Conservation (phyloP, 2,888 invertebrate genomes). For the Sthenelais limicola region DNA sequence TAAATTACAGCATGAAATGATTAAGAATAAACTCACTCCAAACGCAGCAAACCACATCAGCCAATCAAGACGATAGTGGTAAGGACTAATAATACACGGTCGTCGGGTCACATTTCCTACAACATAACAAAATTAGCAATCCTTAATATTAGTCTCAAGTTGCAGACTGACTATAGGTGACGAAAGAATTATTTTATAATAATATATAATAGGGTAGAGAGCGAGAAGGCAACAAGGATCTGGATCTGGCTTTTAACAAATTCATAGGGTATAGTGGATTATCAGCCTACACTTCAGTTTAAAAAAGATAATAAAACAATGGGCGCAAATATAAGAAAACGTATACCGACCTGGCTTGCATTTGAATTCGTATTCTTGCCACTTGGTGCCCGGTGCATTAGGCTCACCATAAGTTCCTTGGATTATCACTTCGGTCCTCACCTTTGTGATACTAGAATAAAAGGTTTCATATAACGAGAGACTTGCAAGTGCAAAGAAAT, state of each 20-base stretch:
- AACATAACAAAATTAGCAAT: background rate
- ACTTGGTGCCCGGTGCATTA: constrained; percentile 58
- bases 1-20: too few relatives aligned
- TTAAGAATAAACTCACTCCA: constrained; percentile 65
- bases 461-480: too few relatives aligned
- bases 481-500: too few relatives aligned
- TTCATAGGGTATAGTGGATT: too few relatives aligned
- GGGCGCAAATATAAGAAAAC: background rate
- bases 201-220: too few relatives aligned
- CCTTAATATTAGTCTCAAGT: too few relatives aligned
- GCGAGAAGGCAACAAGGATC: too few relatives aligned
- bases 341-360: constrained; percentile 72
- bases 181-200: too few relatives aligned
- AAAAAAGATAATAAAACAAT: background rate
- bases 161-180: too few relatives aligned
- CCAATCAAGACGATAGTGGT: constrained; percentile 74
- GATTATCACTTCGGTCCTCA: constrained; percentile 72
- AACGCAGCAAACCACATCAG: constrained; percentile 74
- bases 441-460: constrained; percentile 69
- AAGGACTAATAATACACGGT: constrained; percentile 73
- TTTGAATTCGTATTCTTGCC: constrained; percentile 73
- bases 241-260: too few relatives aligned
- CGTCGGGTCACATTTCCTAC: constrained; percentile 63
- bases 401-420: constrained; percentile 70
- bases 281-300: too few relatives aligned